A percentile compares a stretch with the other conserved stretches of the same genome.
Conservation (phyloP, 2,888 invertebrate species). For the Ochropleura leucogaster region DNA sequence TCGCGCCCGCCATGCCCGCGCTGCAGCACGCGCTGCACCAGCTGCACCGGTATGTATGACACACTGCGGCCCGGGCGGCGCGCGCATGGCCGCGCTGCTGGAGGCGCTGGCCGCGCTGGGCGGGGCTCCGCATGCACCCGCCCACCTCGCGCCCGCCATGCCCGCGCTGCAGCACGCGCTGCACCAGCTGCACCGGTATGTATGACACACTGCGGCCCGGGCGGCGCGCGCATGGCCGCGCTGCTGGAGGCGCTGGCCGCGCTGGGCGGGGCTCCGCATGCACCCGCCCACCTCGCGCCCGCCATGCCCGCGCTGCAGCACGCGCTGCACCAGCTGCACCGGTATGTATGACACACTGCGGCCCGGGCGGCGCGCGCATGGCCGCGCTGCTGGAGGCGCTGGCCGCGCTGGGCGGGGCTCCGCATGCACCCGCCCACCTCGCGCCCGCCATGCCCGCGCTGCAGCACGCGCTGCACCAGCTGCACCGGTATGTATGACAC, state of each 20-base stretch:
- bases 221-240: slow-evolving; percentile 49
- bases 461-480: slow-evolving; percentile 3
- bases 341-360: background rate
- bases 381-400: slow-evolving; percentile 24
- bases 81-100: slow-evolving; percentile 51
- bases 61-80: background rate
- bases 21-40: background rate
- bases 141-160: slow-evolving; percentile 14
- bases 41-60: slow-evolving; percentile 2
- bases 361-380: slow-evolving; percentile 47
- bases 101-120: slow-evolving; percentile 30
- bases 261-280: slow-evolving; percentile 7
- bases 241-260: slow-evolving; percentile 29
- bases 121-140: slow-evolving; percentile 1
- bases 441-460: slow-evolving; percentile 13
- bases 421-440: slow-evolving; percentile 1
- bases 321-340: background rate
- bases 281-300: slow-evolving; percentile 8
- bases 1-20: background rate
- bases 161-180: slow-evolving; percentile 7
- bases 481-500: background rate
- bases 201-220: background rate
- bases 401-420: slow-evolving; percentile 21
- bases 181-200: background rate
- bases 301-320: slow-evolving; percentile 15